Percentiles rank a stretch among this genome's conserved stretches.
Evolutionary conservation across 2,113 vertebrate species (phyloP).

Genomic region (Clarias macrocephalus): DNA sequence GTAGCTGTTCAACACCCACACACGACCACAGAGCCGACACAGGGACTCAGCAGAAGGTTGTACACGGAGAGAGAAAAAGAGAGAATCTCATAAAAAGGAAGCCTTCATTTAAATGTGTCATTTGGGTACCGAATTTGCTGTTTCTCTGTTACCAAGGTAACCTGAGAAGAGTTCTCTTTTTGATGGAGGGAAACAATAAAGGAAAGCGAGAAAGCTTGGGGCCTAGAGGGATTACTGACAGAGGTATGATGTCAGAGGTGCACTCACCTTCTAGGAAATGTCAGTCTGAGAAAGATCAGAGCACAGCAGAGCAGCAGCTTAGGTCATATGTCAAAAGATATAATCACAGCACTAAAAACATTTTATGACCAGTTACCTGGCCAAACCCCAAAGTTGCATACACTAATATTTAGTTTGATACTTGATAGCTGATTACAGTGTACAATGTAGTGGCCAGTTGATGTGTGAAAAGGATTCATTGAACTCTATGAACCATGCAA

Average conservation of each 20-base stretch:
- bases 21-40: conserved; percentile 25
- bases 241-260: conserved; percentile 46
- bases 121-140: conserved; percentile 48
- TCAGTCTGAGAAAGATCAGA: conserved; percentile 21
- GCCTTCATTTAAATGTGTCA: conserved; percentile 54
- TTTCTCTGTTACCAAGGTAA: conserved; percentile 62
- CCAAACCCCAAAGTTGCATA: no score
- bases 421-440: no score
- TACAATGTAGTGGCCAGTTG: no score
- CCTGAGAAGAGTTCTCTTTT: conserved; percentile 64
- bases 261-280: conserved; percentile 44
- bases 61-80: conserved; percentile 28
- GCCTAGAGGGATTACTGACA: conserved; percentile 27
- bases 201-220: conserved; percentile 26
- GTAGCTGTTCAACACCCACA: conserved; percentile 26
- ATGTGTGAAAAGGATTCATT: no score
- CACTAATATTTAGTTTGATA: no score
- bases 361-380: background rate
- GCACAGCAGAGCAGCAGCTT: background rate
- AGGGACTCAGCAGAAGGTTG: background rate
- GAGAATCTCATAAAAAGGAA: conserved; percentile 48
- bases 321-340: conserved; percentile 18
- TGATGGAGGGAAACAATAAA: conserved; percentile 42
- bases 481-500: no score
- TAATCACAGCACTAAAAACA: background rate